Base-by-base conservation (phyloP, 2,888 invertebrate genomes). In the Gibbula magus region DNA sequence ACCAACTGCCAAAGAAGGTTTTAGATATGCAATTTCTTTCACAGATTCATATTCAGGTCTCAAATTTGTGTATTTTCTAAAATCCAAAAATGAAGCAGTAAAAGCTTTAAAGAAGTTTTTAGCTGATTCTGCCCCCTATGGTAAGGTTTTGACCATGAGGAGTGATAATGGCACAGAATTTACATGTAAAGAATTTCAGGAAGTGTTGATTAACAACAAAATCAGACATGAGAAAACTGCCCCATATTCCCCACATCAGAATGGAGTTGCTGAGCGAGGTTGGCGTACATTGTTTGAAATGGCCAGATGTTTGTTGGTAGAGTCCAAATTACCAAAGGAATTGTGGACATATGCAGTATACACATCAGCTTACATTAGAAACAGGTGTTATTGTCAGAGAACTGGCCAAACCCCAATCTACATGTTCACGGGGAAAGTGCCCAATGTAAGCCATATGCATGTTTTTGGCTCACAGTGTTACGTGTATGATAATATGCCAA, bases 241-340 rank as follows among this genome's bases (percentile, higher is more conserved):
- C 75, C 53, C 25, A 35, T 75, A 3, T 18, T 35, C 35, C 35
- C 35, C 35, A 35, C 35, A 35, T 35, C 35, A 35, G 35, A 84
- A 84, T 82, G 81, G 85, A 22, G 82, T 78, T 20, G 82, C 77
- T 16, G 85, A 85, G 53, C 52, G 82, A 22, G 29, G 56, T 3
- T 81, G 85, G 85, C 32, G 82, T 13, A 77, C 81, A 22, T n/a
- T 85, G 20, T 83, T 83, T 67, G 81, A 85, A 32, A 85, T 81
- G 82, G 80, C 56, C n/a, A 75, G 82, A 78, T 83, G 81, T 61
- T 54, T 85, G 66, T 35, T 83, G 18, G 29, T 80, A 29, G 56
- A 82, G 61, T 45, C 81, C 18, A 56, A 61, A 13, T 53, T 84
- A 35, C 77, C 83, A n/a, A 83, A 83, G 61, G 56, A 35, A 18